Conservation (phyloP, 35 echinoderm and acorn worm genomes). For the Anneissia japonica region DNA sequence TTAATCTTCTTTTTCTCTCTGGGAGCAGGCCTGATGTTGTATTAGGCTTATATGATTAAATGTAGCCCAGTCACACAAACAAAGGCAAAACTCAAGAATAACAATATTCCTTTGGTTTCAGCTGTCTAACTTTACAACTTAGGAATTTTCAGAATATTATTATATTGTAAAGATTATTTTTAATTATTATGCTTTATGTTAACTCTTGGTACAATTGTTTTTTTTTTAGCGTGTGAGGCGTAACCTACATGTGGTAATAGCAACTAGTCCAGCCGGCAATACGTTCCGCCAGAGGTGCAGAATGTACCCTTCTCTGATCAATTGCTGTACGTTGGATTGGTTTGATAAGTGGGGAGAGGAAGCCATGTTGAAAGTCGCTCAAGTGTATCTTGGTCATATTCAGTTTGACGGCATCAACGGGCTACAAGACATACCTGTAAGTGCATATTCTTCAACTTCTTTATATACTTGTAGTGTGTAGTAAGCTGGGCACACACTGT, state of each 20-base stretch:
- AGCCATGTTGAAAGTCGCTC: slow-evolving; percentile 89
- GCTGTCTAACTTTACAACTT: no score
- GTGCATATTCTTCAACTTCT: neutral
- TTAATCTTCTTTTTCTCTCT: no score
- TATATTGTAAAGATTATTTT: no score
- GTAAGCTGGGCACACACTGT: no score
- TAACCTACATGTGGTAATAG: slow-evolving; percentile 75
- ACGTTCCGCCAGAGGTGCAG: slow-evolving; percentile 90
- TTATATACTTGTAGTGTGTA: neutral
- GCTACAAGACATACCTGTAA: slow-evolving; percentile 62
- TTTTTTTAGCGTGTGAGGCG: slow-evolving; percentile 54
- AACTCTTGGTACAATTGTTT: no score
- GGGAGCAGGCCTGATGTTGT: no score
- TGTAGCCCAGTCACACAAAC: no score
- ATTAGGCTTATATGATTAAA: no score
- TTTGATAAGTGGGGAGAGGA: slow-evolving; percentile 90
- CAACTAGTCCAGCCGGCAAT: slow-evolving; percentile 89
- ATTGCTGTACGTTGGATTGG: slow-evolving; percentile 97
- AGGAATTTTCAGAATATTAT: no score
- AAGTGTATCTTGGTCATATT: slow-evolving; percentile 75
- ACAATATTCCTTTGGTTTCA: neutral
- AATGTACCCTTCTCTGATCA: slow-evolving; percentile 84
- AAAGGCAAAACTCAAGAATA: no score
- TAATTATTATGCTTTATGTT: no score
- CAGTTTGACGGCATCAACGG: slow-evolving; percentile 82